Evolutionary conservation across 2,113 vertebrate genomes (phyloP).

Genomic region (Cavia porcellus): DNA sequence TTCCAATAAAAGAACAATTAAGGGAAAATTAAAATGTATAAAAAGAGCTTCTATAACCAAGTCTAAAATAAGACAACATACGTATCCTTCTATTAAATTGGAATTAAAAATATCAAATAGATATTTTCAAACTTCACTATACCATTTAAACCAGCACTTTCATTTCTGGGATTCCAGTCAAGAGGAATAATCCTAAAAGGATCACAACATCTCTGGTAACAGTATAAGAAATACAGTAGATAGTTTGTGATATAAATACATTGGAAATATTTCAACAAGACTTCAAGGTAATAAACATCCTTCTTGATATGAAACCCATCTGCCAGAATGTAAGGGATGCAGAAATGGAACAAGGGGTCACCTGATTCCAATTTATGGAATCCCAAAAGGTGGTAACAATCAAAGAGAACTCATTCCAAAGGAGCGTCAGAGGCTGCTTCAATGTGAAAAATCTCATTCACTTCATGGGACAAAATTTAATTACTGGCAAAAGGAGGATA

Average conservation of each 20-base stretch:
- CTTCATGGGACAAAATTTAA: constrained; percentile 44
- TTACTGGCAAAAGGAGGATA: constrained; percentile 4
- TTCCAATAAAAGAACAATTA: not conserved
- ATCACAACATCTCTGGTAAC: not conserved
- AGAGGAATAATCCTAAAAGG: not conserved
- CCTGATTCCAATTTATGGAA: not conserved
- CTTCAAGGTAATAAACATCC: not conserved
- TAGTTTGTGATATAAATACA: constrained; percentile 8
- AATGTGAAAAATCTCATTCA: constrained; percentile 16
- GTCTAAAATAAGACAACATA: constrained; percentile 32
- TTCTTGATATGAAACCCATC: not conserved
- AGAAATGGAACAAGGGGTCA: constrained; percentile 16
- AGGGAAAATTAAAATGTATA: constrained; percentile 2
- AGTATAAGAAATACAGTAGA: not conserved
- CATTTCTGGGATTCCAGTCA: not conserved
- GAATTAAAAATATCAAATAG: not conserved
- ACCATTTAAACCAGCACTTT: constrained; percentile 21
- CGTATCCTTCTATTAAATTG: not conserved
- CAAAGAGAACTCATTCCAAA: constrained; percentile 30
- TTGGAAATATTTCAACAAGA: not conserved
- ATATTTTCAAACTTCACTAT: not conserved
- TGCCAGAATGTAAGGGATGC: not conserved
- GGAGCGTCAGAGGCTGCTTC: not conserved
- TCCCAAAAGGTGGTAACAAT: not conserved
- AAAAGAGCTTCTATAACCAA: constrained; percentile 55